Evolutionary conservation across 64 coral and sea anemone genomes (phyloP), one percentile per base, ranked within the genome.

Genomic region (Actinia tenebrosa): DNA sequence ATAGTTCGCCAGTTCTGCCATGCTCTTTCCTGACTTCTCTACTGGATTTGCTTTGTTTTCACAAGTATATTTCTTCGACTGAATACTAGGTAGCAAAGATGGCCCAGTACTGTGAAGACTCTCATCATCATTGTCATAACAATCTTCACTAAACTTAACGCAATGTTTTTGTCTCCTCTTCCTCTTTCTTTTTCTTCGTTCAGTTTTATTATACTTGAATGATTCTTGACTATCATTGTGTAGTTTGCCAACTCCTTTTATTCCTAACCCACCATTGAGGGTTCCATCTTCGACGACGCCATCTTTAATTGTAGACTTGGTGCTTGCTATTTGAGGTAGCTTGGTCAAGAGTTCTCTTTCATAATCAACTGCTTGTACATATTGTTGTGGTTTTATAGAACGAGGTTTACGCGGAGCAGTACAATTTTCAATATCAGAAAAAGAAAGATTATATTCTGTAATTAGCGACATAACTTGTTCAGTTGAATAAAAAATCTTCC

Each of bases 161-260:
- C 18, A 3, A 75, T 75, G n/a, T 75, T 25, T 75, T 75, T 26
- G 23, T 75, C 10, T n/a, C 26, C 42, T 75, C 50, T 53, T 81
- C 42, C 22, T 81, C 45, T 81, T 81, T 19, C 79, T 37, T 50
- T 81, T 81, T 81, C 19, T 22, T 50, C 44, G 50, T 81, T 81
- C 22, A 17, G 16, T 81, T 3, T 45, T 81, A 50, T 45, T 50
- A 45, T 50, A 81, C 44, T 81, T 22, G 15, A 22, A 17, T 23
- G 17, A 50, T 15, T 81, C 18, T 53, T 45, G 79, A 14, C 16
- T 45, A 19, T 81, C 22, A 26, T 2, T 53, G 16, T 20, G n/a
- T 81, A 20, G 15, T 85, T 85, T 85, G 17, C 83, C 83, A 59
- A 85, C 56, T 10, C 83, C 83, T 59, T 56, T 85, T 16, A 85